Evolutionary conservation across 2,888 invertebrate species (phyloP), one percentile per base, ranked within the genome.

Genomic region (Leucania comma): DNA sequence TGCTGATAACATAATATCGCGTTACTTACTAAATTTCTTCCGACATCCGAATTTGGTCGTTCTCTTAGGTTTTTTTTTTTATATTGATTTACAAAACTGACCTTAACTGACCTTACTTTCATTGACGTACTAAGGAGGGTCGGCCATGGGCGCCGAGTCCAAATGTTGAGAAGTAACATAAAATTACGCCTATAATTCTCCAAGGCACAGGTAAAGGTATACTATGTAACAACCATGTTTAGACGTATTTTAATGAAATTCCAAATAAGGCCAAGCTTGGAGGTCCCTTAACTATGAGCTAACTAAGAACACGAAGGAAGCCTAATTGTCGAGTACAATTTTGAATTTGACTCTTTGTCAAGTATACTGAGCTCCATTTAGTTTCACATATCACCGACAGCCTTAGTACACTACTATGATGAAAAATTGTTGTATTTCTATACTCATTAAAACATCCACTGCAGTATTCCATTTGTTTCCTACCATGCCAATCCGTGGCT

Each of bases 391-490:
- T 20, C 46, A 46, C 46, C 5, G 17, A n/a, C 5, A 56, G 10
- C 3, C 32, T 56, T 22, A 35, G 22, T 22, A 32, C 56, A 14
- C 9, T 26, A 32, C 32, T 22, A 12, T 22, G 17, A 71, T 4
- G 10, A 26, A 9, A n/a, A 46, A 46, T 4, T 32, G 10, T n/a
- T 29, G n/a, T 24, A 12, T 48, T 38, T 51, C 10, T 22, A 22
- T 24, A 20, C 38, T 29, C 8, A 38, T 22, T 17, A 17, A 54
- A 38, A 35, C 8, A 1, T 42, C 26, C 0, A 20, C 48, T 63
- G 48, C 20, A 65, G 35, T 68, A 62, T 62, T 77, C 78, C 78
- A 81, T 81, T 81, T 77, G 72, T 65, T 64, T 65, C 75, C 59
- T 56, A 29, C 54, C 48, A 51, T 59, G 72, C 24, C 51, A 50